Evolutionary conservation across 23 tunicate genomes (phyloP).

Genomic region (Styela plicata): DNA sequence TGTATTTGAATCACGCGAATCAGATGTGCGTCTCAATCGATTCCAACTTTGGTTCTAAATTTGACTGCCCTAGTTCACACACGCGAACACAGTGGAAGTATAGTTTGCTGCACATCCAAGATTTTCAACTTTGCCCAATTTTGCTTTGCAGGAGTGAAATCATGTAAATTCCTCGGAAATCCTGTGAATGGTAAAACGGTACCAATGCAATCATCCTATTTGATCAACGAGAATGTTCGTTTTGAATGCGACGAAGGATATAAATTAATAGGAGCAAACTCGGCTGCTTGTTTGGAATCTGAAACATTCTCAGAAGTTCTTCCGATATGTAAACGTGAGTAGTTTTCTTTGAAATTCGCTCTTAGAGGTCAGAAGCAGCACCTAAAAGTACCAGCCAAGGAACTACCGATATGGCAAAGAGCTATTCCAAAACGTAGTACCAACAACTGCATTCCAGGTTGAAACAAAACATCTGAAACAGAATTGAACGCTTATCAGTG

Average conservation of each 20-base stretch:
- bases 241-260: slow-evolving; percentile 29
- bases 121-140: neutral
- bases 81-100: too few species aligned
- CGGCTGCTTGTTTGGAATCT: neutral
- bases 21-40: neutral
- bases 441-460: too few species aligned
- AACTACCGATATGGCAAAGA: too few species aligned
- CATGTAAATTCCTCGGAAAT: slow-evolving; percentile 3
- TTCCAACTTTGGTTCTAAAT: neutral
- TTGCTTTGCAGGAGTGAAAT: neutral
- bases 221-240: neutral
- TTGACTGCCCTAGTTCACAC: too few species aligned
- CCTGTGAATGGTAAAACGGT: slow-evolving; percentile 16
- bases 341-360: neutral
- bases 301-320: neutral
- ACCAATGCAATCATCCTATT: neutral
- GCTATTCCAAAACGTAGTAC: too few species aligned
- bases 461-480: too few species aligned
- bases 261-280: neutral
- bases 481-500: too few species aligned
- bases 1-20: too few species aligned
- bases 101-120: too few species aligned
- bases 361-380: too few species aligned
- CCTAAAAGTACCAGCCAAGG: too few species aligned
- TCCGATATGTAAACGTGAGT: slow-evolving; percentile 22